A percentile compares a stretch with the other conserved stretches of the same genome.
phyloP scores from a whole-genome alignment of 2,113 vertebrate genomes.

The Emydura subglobosa region DNA sequence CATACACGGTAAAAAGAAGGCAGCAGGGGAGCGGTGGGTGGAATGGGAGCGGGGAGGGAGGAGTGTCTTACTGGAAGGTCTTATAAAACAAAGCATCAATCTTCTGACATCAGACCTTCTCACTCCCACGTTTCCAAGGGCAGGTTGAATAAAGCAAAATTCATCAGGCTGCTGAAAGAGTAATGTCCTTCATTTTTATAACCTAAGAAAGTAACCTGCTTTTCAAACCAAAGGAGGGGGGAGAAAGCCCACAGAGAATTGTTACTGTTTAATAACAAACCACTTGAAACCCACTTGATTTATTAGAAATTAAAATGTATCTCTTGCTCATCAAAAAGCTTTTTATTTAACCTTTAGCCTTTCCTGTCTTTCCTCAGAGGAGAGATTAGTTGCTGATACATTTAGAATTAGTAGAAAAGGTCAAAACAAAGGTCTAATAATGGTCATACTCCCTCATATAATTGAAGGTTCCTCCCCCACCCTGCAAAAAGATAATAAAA shows the following conservation, averaged over 20 bases:
- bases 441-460: neutral
- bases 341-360: slow-evolving; percentile 46
- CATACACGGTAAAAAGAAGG: slow-evolving; percentile 46
- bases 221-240: neutral
- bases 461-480: neutral
- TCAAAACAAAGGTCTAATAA: slow-evolving; percentile 16
- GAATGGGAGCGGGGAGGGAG: neutral
- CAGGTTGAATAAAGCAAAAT: slow-evolving; percentile 64
- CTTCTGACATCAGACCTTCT: slow-evolving; percentile 74
- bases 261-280: slow-evolving; percentile 40
- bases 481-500: neutral
- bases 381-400: slow-evolving; percentile 5
- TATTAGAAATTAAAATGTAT: slow-evolving; percentile 63
- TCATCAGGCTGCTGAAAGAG: slow-evolving; percentile 45
- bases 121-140: slow-evolving; percentile 45
- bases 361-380: neutral
- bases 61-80: slow-evolving; percentile 58
- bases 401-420: slow-evolving; percentile 50
- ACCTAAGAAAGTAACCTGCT: slow-evolving; percentile 20
- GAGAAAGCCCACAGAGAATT: slow-evolving; percentile 17
- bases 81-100: slow-evolving; percentile 76
- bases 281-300: slow-evolving; percentile 36
- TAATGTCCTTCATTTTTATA: slow-evolving; percentile 36
- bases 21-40: neutral
- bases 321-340: slow-evolving; percentile 48